Percentiles rank a stretch among this genome's conserved stretches.
Conservation (phyloP, 2,888 invertebrate genomes). For the Stictocephala bisonia region DNA sequence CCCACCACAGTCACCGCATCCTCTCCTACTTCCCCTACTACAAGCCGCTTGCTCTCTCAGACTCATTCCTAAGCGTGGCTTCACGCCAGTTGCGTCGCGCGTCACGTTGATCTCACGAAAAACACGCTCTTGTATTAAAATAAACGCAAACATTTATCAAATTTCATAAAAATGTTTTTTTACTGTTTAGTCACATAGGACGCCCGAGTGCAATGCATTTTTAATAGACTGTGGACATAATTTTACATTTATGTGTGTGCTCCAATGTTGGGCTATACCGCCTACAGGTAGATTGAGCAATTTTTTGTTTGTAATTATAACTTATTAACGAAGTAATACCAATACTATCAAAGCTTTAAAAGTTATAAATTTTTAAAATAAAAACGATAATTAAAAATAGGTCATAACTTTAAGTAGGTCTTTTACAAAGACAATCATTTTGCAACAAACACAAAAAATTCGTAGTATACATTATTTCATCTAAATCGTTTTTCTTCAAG, state of each 20-base stretch:
- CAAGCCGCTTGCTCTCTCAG: slow-evolving; percentile 13
- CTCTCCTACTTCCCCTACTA: slow-evolving; percentile 40
- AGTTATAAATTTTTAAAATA: too few relatives aligned
- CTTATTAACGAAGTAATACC: slow-evolving; percentile 20
- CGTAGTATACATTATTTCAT: too few relatives aligned
- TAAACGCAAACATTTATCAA: slow-evolving; percentile 21
- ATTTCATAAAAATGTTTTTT: slow-evolving; percentile 42
- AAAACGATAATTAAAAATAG: too few relatives aligned
- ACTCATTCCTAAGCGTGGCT: slow-evolving; percentile 43
- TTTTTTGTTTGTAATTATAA: slow-evolving; percentile 10
- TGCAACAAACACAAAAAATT: too few relatives aligned
- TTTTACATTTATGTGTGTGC: slow-evolving; percentile 69
- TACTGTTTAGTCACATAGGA: slow-evolving; percentile 21
- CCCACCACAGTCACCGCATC: slow-evolving; percentile 32
- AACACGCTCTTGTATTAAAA: slow-evolving; percentile 42
- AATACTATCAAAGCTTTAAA: too few relatives aligned
- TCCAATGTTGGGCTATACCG: slow-evolving; percentile 77
- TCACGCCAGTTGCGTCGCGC: slow-evolving; percentile 36
- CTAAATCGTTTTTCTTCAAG: too few relatives aligned
- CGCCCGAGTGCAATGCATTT: slow-evolving; percentile 17
- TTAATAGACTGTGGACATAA: slow-evolving; percentile 43
- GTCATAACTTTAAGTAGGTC: too few relatives aligned
- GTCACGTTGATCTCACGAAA: background rate
- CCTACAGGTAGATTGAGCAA: slow-evolving; percentile 68
- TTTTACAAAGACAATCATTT: too few relatives aligned